Percentiles rank a stretch among this genome's conserved stretches.
Conservation (phyloP, 2,888 invertebrate genomes). For the Trissolcus japonicus region DNA sequence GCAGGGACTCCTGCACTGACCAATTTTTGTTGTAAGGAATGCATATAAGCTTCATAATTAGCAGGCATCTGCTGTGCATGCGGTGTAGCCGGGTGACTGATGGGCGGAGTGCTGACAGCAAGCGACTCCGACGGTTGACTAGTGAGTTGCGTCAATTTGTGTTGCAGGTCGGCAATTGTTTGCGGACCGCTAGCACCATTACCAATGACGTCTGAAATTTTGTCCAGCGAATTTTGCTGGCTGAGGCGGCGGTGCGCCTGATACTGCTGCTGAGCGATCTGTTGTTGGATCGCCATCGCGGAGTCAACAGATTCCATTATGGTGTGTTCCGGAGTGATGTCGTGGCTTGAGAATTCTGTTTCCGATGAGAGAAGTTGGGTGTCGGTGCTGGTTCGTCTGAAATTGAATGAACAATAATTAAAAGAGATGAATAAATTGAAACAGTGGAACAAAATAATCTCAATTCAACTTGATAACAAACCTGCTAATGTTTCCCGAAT, state of each 20-base stretch:
- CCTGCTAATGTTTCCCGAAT: slow-evolving; percentile 66
- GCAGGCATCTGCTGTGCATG: slow-evolving; percentile 78
- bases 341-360: slow-evolving; percentile 72
- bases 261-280: slow-evolving; percentile 61
- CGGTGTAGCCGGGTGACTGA: slow-evolving; percentile 81
- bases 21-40: slow-evolving; percentile 84
- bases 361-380: slow-evolving; percentile 70
- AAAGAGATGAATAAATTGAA: too few relatives aligned
- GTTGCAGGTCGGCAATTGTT: slow-evolving; percentile 79
- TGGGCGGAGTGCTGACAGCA: slow-evolving; percentile 76
- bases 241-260: slow-evolving; percentile 69
- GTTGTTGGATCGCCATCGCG: slow-evolving; percentile 62
- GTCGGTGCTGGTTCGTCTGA: slow-evolving; percentile 70
- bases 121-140: slow-evolving; percentile 76
- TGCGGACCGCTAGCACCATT: slow-evolving; percentile 70
- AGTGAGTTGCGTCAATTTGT: slow-evolving; percentile 79
- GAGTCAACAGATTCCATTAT: slow-evolving; percentile 68
- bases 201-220: slow-evolving; percentile 60
- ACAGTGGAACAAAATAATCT: background rate
- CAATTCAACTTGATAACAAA: slow-evolving; percentile 41
- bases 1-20: slow-evolving; percentile 73
- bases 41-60: slow-evolving; percentile 82
- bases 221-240: slow-evolving; percentile 74
- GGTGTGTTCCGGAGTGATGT: slow-evolving; percentile 73
- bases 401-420: slow-evolving; percentile 10